Percentiles rank a stretch among this genome's conserved stretches.
Conservation (phyloP, 2,888 invertebrate species). For the Rhodophaea formosa region DNA sequence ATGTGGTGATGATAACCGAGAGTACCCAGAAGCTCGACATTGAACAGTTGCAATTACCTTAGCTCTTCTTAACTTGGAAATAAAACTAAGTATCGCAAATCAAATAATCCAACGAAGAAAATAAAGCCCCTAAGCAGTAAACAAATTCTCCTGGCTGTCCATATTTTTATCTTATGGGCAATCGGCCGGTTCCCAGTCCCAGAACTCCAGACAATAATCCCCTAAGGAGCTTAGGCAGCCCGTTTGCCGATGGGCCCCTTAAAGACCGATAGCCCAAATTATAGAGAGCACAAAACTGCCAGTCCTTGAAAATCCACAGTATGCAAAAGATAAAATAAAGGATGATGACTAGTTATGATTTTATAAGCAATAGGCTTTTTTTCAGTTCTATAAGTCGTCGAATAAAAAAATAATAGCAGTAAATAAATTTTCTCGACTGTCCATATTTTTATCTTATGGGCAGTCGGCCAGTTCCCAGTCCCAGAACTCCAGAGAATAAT, state of each 20-base stretch:
- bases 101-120: neutral
- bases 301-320: neutral
- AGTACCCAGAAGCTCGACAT: too few species aligned
- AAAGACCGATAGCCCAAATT: neutral
- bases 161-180: slow-evolving; percentile 1
- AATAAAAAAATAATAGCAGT: too few species aligned
- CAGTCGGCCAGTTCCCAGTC: neutral
- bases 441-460: slow-evolving; percentile 3
- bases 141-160: neutral
- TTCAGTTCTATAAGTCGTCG: too few species aligned
- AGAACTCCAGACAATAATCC: slow-evolving; percentile 5
- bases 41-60: too few species aligned
- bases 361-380: too few species aligned
- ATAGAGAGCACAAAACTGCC: neutral
- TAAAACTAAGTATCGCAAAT: neutral
- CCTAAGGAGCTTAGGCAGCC: slow-evolving; percentile 11
- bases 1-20: too few species aligned
- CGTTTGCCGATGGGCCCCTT: neutral
- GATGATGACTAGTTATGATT: too few species aligned
- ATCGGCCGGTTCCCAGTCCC: neutral
- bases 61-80: too few species aligned
- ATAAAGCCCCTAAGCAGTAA: neutral
- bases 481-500: slow-evolving; percentile 2
- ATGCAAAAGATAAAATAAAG: too few species aligned
- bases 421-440: neutral